A percentile compares a stretch with the other conserved stretches of the same genome.
phyloP scores from a whole-genome alignment of 2,888 invertebrate species.

The Tanypteryx hageni region DNA sequence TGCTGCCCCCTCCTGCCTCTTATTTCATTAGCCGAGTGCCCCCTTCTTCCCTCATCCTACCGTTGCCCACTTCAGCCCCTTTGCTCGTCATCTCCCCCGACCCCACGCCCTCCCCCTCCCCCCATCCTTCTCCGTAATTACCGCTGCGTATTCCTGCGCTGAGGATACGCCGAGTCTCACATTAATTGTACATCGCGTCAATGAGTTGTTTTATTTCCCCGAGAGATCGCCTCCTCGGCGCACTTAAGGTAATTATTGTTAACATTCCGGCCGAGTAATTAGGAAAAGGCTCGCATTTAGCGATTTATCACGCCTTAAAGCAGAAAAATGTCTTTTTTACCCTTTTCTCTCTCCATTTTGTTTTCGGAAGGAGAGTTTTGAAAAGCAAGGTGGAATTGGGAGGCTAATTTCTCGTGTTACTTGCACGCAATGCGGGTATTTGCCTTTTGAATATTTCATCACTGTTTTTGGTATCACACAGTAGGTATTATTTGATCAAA shows the following conservation, averaged over 20 bases:
- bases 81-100: not conserved
- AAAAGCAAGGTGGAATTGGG: not conserved
- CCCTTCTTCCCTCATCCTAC: not conserved
- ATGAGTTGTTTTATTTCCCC: not conserved
- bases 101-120: not conserved
- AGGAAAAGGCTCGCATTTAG: not conserved
- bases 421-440: not conserved
- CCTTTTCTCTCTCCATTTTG: not conserved
- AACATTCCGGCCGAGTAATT: slow-evolving; percentile 8
- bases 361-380: not conserved
- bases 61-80: not conserved
- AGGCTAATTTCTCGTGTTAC: not conserved
- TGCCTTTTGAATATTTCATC: not conserved
- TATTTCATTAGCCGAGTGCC: not conserved
- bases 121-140: not conserved
- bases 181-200: slow-evolving; percentile 28
- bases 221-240: not conserved
- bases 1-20: not conserved
- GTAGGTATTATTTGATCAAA: too few relatives aligned
- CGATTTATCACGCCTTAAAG: not conserved
- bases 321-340: not conserved
- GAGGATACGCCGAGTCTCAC: not conserved
- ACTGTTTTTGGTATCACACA: too few relatives aligned
- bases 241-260: not conserved
- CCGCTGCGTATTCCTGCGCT: not conserved